These are phyloP conservation scores for Orthosia cruda DNA, from an alignment of 2,888 invertebrate genomes.

Conservation along the genomic window DNA sequence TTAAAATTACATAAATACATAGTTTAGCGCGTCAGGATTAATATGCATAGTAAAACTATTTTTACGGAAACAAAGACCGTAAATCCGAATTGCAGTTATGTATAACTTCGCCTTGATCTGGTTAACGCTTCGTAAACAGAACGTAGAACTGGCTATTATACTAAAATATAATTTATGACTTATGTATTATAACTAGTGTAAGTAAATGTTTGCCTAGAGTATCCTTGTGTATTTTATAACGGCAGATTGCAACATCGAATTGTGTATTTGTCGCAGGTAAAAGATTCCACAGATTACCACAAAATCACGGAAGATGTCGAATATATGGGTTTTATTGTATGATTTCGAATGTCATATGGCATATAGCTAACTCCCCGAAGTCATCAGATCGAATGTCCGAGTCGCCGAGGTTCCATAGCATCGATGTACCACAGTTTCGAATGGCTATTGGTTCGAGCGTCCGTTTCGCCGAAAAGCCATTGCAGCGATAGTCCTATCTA, in stretches of 20 bases:
- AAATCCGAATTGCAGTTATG: constrained; percentile 68
- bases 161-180: constrained; percentile 57
- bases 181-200: constrained; percentile 21
- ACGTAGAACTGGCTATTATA: constrained; percentile 38
- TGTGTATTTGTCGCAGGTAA: background rate
- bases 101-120: constrained; percentile 73
- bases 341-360: too few relatives aligned
- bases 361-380: too few relatives aligned
- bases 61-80: constrained; percentile 70
- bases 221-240: constrained; percentile 35
- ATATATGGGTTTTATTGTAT: too few relatives aligned
- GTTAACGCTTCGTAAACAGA: constrained; percentile 69
- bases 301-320: too few relatives aligned
- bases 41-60: constrained; percentile 24
- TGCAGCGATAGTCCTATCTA: too few relatives aligned
- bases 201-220: constrained; percentile 7
- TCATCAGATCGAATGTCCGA: too few relatives aligned
- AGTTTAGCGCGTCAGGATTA: constrained; percentile 17
- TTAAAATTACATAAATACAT: constrained; percentile 34
- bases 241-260: constrained; percentile 25
- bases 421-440: too few relatives aligned
- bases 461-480: too few relatives aligned
- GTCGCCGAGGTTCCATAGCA: too few relatives aligned
- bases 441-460: too few relatives aligned
- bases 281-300: too few relatives aligned